Percentiles rank a stretch among this genome's conserved stretches.
phyloP scores from a whole-genome alignment of 2,797 vertebrate genomes.

The Poecile montanus region DNA sequence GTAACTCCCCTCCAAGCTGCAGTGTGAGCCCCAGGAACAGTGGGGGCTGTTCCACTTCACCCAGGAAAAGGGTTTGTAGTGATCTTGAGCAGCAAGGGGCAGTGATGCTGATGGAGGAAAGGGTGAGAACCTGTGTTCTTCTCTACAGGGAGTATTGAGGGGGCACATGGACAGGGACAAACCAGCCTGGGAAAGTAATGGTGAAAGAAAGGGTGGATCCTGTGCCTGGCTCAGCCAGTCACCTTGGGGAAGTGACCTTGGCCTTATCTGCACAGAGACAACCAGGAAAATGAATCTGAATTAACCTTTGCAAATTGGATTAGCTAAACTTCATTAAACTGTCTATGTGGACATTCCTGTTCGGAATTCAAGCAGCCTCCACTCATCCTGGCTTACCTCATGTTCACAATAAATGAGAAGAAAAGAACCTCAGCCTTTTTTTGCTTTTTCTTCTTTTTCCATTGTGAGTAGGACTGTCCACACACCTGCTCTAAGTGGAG shows the following conservation, averaged over 20 bases:
- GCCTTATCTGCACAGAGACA: constrained; percentile 46
- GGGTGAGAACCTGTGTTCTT: not conserved
- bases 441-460: not conserved
- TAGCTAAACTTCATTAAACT: constrained; percentile 63
- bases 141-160: not conserved
- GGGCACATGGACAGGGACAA: not conserved
- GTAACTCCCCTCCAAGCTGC: not conserved
- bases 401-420: not conserved
- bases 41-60: not conserved
- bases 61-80: not conserved
- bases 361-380: constrained; percentile 46
- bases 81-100: not conserved
- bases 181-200: not conserved
- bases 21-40: not conserved
- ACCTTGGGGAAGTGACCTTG: constrained; percentile 36
- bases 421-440: not conserved
- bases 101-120: not conserved
- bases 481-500: not conserved
- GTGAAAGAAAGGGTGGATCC: not conserved
- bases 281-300: constrained; percentile 58
- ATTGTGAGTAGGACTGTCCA: not conserved
- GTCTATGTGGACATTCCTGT: constrained; percentile 40
- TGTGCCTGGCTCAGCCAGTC: not conserved
- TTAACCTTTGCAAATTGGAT: constrained; percentile 64
- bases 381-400: not conserved